Conservation (phyloP, 2,797 vertebrate genomes). For the Halcyon smyrnensis region DNA sequence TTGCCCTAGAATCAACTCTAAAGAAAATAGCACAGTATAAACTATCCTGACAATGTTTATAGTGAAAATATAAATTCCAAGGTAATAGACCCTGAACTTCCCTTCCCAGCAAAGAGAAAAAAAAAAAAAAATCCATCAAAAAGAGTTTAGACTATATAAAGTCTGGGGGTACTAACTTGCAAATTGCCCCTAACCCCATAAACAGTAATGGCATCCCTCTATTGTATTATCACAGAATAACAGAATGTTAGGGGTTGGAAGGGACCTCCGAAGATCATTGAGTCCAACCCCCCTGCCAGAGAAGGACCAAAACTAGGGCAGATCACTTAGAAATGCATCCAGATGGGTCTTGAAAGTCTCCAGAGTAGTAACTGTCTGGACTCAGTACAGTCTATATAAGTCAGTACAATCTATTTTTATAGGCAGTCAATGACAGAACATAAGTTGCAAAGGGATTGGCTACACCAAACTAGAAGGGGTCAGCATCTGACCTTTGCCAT, state of each 20-base stretch:
- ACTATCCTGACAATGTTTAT: not conserved
- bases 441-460: not conserved
- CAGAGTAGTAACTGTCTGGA: no score
- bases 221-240: not conserved
- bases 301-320: no score
- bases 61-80: not conserved
- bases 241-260: no score
- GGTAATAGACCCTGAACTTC: accelerated
- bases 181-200: not conserved
- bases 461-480: not conserved
- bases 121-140: not conserved
- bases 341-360: no score
- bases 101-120: not conserved
- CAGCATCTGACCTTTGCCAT: slow-evolving; percentile 34
- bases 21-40: not conserved
- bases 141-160: not conserved
- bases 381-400: not conserved
- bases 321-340: no score
- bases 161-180: not conserved
- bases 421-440: slow-evolving; percentile 20
- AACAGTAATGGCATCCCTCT: not conserved
- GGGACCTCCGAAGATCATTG: no score
- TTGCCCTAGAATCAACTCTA: not conserved
- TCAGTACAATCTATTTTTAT: not conserved
- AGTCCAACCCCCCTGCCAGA: no score